Percentiles rank a stretch among this genome's conserved stretches.
phyloP scores from a whole-genome alignment of 2,113 vertebrate genomes.

The Corythaixoides concolor region DNA sequence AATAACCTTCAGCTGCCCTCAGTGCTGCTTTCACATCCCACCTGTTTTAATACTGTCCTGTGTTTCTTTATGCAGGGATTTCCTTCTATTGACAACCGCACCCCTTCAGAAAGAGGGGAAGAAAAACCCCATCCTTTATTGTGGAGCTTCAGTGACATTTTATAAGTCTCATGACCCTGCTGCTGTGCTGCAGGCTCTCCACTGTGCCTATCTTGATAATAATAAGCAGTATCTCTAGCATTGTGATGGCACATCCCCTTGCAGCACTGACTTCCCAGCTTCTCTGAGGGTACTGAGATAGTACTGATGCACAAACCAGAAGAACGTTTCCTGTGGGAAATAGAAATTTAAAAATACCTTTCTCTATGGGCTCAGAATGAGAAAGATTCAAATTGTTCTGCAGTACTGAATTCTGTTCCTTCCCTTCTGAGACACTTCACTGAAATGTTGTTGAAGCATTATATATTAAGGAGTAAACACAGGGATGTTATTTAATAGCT shows the following conservation, averaged over 20 bases:
- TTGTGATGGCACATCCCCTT: not conserved
- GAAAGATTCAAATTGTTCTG: not conserved
- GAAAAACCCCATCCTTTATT: not conserved
- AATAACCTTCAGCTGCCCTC: not conserved
- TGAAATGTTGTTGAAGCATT: not conserved
- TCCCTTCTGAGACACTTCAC: not conserved
- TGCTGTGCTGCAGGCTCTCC: not conserved
- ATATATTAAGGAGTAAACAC: not conserved
- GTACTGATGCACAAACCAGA: not conserved
- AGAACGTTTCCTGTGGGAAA: not conserved
- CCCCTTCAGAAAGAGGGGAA: not conserved
- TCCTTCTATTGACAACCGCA: accelerated
- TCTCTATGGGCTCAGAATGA: not conserved
- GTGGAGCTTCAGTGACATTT: not conserved
- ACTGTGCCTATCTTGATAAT: not conserved
- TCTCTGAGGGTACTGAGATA: not conserved
- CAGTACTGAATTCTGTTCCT: not conserved
- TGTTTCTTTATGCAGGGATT: not conserved
- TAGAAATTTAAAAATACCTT: no score
- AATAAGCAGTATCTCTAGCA: not conserved
- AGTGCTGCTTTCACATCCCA: not conserved
- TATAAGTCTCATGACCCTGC: not conserved
- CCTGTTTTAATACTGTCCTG: not conserved
- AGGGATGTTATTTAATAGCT: not conserved
- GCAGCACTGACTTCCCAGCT: not conserved